Evolutionary conservation across 2,888 invertebrate genomes (phyloP), one percentile per base, ranked within the genome.

Genomic region (Drosophila ezoana): DNA sequence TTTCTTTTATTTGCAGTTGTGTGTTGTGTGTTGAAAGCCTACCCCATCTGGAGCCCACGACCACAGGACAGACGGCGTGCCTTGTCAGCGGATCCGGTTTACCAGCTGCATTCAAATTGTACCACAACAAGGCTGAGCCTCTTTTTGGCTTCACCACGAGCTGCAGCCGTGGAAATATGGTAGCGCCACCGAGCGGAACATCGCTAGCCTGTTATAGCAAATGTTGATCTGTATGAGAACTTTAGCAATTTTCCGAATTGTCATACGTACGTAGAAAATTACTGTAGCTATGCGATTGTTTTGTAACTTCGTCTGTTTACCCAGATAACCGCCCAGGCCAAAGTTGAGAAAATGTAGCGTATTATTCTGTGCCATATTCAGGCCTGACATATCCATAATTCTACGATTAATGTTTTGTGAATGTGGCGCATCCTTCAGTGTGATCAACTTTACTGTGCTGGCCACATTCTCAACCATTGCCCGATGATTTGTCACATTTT

Each of bases 1-100:
- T 49, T 13, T 1, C 0, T 11, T 14, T 37, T 14, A 6, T 18
- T 33, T 1, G 6, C 16, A 65, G 18, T 16, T 28, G 2, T 4
- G 23, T 53, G 18, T 16, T 28, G 2, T 4, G 23, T 53, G 28
- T 5, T 8, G 28, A 3, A 4, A 18, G 57, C 62, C 47, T 35
- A 83, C 77, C 73, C 82, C 75, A 81, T 49, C 67, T 57, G 56
- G 81, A 62, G 6, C 78, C 81, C 16, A 76, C 1, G 0, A 72
- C 52, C 2, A 73, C 67, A 3, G 79, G 78, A 16, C 76, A 84
- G 8, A 67, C 65, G 1, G 69, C 70, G 33, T 76, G 70, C 11
- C 59, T 60, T 0, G 63, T 5, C 1, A 61, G 23, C 3, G 45
- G 23, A 3, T 81, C 60, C 0, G 51, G 48, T 1, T 48, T 6